These are phyloP conservation scores for Spea hammondii DNA, from an alignment of 2,797 vertebrate genomes.

Conservation along the genomic window DNA sequence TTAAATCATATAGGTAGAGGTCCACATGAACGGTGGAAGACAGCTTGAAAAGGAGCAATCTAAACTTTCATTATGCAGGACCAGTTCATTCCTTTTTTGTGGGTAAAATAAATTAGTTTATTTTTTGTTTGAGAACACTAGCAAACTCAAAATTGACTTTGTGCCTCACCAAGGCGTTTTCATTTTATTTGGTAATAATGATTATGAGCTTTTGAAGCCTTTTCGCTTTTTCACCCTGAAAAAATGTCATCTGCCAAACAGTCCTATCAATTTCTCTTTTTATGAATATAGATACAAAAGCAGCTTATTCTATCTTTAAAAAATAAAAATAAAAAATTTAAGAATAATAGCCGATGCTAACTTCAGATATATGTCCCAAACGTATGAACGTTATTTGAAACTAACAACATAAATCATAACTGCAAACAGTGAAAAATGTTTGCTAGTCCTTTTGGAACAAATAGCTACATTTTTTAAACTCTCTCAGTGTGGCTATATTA, in stretches of 20 bases:
- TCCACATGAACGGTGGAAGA: no score
- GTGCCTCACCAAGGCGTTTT: no score
- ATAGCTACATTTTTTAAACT: neutral
- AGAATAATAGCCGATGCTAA: neutral
- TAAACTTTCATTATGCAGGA: no score
- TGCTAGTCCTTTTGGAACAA: neutral
- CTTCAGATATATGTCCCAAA: neutral
- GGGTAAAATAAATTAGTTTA: no score
- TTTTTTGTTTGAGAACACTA: no score
- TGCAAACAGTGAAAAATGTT: neutral
- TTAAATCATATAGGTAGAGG: no score
- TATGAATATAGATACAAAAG: neutral
- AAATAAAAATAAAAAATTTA: neutral
- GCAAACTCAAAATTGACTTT: no score
- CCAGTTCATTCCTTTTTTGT: no score
- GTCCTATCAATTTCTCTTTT: neutral
- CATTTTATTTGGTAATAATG: no score
- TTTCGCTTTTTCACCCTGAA: neutral
- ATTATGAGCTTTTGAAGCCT: no score
- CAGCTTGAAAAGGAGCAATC: no score
- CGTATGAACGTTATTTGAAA: neutral
- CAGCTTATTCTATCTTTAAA: neutral
- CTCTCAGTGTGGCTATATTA: neutral
- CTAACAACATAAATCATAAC: neutral
- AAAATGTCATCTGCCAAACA: neutral